Base-by-base conservation (phyloP, 2,888 invertebrate genomes). In the Platerodrilus igneus region DNA sequence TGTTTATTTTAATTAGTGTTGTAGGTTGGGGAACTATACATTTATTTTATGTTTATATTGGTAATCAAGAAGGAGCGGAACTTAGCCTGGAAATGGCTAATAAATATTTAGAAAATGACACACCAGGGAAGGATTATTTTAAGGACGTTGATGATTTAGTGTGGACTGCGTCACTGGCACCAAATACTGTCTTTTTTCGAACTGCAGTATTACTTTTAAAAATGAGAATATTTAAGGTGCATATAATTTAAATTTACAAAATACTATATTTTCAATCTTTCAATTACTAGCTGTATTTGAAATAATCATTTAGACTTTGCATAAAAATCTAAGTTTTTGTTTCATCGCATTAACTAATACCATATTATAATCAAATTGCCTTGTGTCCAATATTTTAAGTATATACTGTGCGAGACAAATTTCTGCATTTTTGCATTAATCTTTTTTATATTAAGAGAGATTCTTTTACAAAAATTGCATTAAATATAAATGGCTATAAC, bases 21-120 rank as follows among this genome's bases (percentile, higher is more conserved):
- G 11, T 22, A 54, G 59, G 58, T 17, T 68, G 68, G 67, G 59
- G 57, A 4, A 46, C 59, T 4, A 47, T 68, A 5, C 61, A 63
- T 35, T 25, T 66, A 23, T 65, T 63, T 48, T 66, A 67, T 41
- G 42, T 56, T 37, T 53, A 56, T 37, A 50, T 41, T n/a, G 48
- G 52, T 2, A 59, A 60, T 34, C 29, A 32, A 10, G 62, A 59
- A 43, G 66, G 66, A 6, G 59, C 60, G 50, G 64, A 63, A 35
- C 50, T 60, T 30, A 54, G 59, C 2, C 35, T 55, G 34, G 63
- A 60, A 36, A 64, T 60, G 59, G 60, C 56, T 0, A 53, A 52
- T 22, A 62, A 62, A 43, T 56, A 53, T 42, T 10, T 53, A 3
- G 47, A 57, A 11, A 48, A 57, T 18, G 30, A 36, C 6, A 33